Conservation (phyloP, 2,797 vertebrate species). For the Sebastes glaucus region DNA sequence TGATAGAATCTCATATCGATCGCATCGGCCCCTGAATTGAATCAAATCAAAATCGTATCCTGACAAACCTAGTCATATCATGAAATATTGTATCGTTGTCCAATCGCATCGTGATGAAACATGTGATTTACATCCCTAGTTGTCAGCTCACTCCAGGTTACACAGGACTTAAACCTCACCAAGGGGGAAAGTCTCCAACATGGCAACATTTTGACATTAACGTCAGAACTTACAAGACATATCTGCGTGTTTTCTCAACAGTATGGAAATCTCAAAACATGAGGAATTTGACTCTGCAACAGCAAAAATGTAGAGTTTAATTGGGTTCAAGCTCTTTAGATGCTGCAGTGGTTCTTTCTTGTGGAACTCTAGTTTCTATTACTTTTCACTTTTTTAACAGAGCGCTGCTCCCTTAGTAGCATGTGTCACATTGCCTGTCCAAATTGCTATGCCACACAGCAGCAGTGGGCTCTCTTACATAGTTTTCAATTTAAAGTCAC, state of each 20-base stretch:
- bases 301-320: not conserved
- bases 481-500: not conserved
- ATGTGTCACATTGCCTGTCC: not conserved
- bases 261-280: not conserved
- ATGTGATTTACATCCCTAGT: not conserved
- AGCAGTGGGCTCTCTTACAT: not conserved
- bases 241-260: not conserved
- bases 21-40: no score
- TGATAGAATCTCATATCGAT: no score
- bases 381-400: not conserved
- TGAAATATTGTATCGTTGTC: no score
- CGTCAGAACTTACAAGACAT: not conserved
- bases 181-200: not conserved
- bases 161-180: not conserved
- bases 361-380: not conserved
- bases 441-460: not conserved
- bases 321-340: slow-evolving; percentile 9
- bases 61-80: no score
- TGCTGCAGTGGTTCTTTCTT: not conserved
- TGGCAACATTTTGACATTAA: not conserved
- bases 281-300: not conserved
- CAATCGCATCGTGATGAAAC: no score
- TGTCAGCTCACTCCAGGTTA: not conserved
- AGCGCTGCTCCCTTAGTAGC: not conserved
- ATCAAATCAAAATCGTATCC: no score